A percentile compares a stretch with the other conserved stretches of the same genome.
Evolutionary conservation across 2,888 invertebrate genomes (phyloP).

Genomic region (Eupithecia abbreviata): DNA sequence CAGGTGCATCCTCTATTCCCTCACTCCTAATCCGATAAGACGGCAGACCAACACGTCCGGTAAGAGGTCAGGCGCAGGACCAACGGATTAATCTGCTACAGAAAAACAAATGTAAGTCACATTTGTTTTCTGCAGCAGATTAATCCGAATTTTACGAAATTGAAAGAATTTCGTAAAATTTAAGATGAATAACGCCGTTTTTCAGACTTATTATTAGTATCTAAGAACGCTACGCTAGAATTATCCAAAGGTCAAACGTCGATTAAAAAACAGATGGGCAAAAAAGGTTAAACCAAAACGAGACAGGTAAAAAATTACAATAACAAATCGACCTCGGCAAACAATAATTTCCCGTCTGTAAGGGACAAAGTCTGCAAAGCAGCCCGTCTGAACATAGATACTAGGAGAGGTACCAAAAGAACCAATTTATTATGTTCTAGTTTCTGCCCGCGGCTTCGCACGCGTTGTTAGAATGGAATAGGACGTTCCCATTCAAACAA

Average conservation of each 20-base stretch:
- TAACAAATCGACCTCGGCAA: slow-evolving; percentile 12
- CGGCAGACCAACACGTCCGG: no score
- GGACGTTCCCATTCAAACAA: no score
- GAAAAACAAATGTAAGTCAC: background rate
- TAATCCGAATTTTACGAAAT: no score
- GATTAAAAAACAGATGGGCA: slow-evolving; percentile 3
- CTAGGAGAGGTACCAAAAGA: background rate
- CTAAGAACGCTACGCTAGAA: slow-evolving; percentile 4
- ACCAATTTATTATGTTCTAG: background rate
- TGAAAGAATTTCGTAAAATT: background rate
- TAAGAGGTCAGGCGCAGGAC: no score
- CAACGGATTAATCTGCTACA: no score
- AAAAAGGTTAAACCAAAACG: slow-evolving; percentile 8
- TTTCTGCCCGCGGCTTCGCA: no score
- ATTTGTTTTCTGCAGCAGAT: no score
- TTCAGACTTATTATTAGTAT: background rate
- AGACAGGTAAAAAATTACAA: slow-evolving; percentile 9
- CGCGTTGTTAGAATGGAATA: no score
- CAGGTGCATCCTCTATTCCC: no score
- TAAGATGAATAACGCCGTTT: background rate
- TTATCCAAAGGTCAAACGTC: slow-evolving; percentile 6
- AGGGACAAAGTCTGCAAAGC: slow-evolving; percentile 5
- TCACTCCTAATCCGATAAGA: no score
- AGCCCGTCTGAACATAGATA: background rate
- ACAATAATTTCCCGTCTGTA: slow-evolving; percentile 11